Conservation (phyloP, 2,888 invertebrate species). For the Rhodophaea formosa region DNA sequence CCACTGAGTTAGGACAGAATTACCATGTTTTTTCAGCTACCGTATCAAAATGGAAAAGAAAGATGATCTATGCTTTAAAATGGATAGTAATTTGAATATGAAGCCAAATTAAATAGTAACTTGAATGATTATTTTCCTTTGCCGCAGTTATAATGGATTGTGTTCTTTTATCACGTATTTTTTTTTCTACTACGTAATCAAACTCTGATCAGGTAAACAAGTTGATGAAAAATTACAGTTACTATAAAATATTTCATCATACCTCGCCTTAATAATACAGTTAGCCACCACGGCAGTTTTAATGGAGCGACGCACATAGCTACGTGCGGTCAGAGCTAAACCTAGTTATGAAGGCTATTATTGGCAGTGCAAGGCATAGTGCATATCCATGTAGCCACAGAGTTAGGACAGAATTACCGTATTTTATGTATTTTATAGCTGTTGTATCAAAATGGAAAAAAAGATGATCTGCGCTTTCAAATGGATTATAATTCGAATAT, state of each 20-base stretch:
- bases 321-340: constrained; percentile 16
- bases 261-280: neutral
- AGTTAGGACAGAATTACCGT: neutral
- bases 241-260: neutral
- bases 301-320: constrained; percentile 9
- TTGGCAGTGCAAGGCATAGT: constrained; percentile 17
- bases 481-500: too few species aligned
- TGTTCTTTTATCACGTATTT: too few species aligned
- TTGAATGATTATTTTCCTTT: too few species aligned
- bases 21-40: neutral
- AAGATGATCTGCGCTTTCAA: neutral
- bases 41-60: neutral
- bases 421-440: constrained; percentile 4
- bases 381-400: constrained; percentile 8
- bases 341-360: constrained; percentile 21
- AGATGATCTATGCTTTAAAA: neutral
- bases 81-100: too few species aligned
- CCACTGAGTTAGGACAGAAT: neutral
- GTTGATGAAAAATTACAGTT: too few species aligned
- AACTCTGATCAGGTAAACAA: too few species aligned
- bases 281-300: neutral
- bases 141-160: too few species aligned
- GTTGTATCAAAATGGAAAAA: neutral
- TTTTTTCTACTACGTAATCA: too few species aligned
- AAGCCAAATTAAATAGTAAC: too few species aligned